Conservation (phyloP, 2,113 vertebrate species). For the Plectropomus leopardus region DNA sequence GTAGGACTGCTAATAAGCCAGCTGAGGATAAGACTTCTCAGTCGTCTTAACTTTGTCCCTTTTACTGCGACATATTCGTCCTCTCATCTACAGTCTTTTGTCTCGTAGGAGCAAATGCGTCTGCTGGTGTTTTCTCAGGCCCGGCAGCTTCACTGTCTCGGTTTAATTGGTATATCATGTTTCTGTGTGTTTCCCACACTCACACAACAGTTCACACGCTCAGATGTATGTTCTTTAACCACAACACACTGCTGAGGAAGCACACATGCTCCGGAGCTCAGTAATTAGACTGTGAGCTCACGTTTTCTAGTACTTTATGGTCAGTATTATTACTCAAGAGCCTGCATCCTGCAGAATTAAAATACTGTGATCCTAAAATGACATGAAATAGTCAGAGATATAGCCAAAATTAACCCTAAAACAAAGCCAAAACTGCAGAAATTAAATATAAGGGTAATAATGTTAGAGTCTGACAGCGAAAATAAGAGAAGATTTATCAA, state of each 20-base stretch:
- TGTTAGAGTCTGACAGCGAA: background rate
- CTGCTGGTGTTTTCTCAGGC: constrained; percentile 5
- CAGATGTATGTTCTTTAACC: background rate
- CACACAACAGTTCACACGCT: constrained; percentile 45
- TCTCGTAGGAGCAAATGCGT: background rate
- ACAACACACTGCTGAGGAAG: background rate
- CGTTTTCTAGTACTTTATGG: background rate
- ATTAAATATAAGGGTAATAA: background rate
- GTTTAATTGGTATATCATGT: constrained; percentile 33
- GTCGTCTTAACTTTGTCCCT: too few species aligned
- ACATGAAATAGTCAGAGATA: background rate
- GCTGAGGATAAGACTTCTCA: too few species aligned
- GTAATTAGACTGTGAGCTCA: background rate
- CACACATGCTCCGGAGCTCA: background rate
- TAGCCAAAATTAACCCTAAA: background rate
- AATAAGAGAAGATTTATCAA: too few species aligned
- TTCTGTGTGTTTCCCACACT: constrained; percentile 6
- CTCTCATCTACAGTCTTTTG: too few species aligned
- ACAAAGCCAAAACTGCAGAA: background rate
- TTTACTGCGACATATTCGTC: too few species aligned
- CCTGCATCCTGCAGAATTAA: background rate
- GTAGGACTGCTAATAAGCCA: too few species aligned
- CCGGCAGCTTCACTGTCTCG: background rate
- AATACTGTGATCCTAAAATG: background rate
- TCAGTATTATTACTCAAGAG: background rate